These are phyloP conservation scores for Digitonthophagus gazella DNA, from an alignment of 2,888 invertebrate genomes.

Conservation along the genomic window DNA sequence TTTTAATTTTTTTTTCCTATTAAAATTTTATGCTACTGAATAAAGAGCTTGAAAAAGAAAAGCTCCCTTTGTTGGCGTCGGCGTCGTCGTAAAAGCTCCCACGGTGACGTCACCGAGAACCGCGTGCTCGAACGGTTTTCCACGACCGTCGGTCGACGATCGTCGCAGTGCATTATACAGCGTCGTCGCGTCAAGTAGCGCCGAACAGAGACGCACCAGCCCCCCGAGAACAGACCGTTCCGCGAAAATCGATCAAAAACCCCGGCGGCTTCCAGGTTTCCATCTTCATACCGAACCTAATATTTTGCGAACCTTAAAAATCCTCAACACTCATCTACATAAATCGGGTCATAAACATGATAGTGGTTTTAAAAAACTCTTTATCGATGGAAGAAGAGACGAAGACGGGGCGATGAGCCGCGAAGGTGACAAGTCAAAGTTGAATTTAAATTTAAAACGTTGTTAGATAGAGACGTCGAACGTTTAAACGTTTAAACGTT, in stretches of 20 bases:
- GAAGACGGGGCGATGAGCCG: neutral
- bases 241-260: neutral
- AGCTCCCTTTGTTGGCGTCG: no score
- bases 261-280: neutral
- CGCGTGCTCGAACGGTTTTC: neutral
- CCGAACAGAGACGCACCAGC: neutral
- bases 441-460: no score
- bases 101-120: neutral
- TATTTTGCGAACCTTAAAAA: no score
- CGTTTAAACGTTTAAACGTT: no score
- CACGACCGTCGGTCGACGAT: neutral
- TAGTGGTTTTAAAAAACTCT: neutral
- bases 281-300: no score
- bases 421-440: neutral
- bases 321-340: no score
- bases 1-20: no score
- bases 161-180: neutral
- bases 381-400: neutral
- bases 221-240: no score
- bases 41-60: no score
- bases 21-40: no score
- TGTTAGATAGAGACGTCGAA: neutral
- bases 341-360: neutral
- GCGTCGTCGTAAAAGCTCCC: neutral
- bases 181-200: neutral